Percentiles rank a stretch among this genome's conserved stretches.
Evolutionary conservation across 2,113 vertebrate genomes (phyloP).

Genomic region (Lates calcarifer): DNA sequence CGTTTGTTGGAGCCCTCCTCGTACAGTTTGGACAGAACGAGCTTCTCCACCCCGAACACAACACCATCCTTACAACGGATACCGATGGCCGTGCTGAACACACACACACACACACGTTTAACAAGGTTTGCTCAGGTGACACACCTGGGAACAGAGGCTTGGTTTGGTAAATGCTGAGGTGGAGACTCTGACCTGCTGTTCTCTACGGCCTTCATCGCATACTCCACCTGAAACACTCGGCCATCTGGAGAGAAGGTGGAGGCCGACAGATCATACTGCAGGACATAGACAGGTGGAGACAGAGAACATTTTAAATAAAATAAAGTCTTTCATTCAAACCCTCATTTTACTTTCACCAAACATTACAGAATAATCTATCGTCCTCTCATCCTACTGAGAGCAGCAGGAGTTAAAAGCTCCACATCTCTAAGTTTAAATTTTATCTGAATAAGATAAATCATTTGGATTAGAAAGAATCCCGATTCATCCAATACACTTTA

Average conservation of each 20-base stretch:
- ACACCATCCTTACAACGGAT: slow-evolving; percentile 98
- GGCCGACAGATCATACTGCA: slow-evolving; percentile 95
- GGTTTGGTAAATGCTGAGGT: neutral
- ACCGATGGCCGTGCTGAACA: slow-evolving; percentile 93
- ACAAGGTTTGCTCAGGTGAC: neutral
- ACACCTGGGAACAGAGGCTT: too few species aligned
- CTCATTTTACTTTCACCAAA: too few species aligned
- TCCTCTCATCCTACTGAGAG: too few species aligned
- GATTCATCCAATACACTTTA: neutral
- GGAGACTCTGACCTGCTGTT: slow-evolving; percentile 92
- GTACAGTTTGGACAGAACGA: slow-evolving; percentile 98
- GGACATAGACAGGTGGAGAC: neutral
- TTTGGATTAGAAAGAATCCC: neutral
- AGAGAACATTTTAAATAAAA: too few species aligned
- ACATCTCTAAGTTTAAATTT: neutral
- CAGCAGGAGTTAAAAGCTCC: neutral
- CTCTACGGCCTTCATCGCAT: slow-evolving; percentile 99
- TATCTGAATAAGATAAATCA: neutral
- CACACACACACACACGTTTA: slow-evolving; percentile 26
- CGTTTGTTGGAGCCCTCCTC: slow-evolving; percentile 98
- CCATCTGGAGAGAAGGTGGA: slow-evolving; percentile 99
- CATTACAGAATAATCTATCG: too few species aligned
- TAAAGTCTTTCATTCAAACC: too few species aligned
- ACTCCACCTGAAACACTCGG: slow-evolving; percentile 98
- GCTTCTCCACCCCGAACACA: slow-evolving; percentile 98